These are phyloP conservation scores for Rhodeus uyekii DNA, from an alignment of 2,797 vertebrate genomes.

Conservation along the genomic window DNA sequence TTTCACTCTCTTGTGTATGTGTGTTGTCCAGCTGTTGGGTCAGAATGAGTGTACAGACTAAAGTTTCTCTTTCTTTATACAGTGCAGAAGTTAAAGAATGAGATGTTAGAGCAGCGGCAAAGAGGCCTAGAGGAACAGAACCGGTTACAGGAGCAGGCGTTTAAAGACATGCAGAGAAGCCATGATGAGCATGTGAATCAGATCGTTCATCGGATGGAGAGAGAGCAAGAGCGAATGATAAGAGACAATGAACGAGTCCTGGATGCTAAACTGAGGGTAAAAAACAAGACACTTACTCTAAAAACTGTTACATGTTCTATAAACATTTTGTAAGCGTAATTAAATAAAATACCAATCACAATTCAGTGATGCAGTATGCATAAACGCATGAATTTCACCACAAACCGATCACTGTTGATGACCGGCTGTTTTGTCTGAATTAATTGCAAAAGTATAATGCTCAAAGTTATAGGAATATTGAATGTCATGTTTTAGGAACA, in stretches of 20 bases:
- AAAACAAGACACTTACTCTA: background rate
- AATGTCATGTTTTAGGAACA: background rate
- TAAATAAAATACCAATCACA: background rate
- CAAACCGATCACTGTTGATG: no score
- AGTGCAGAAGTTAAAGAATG: conserved; percentile 36
- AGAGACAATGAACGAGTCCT: conserved; percentile 45
- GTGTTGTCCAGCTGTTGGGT: background rate
- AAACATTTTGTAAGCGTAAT: background rate
- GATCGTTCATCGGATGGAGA: conserved; percentile 15
- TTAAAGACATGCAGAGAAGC: conserved; percentile 35
- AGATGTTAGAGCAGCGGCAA: conserved; percentile 10
- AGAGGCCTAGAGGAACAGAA: conserved; percentile 39
- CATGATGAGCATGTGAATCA: conserved; percentile 35
- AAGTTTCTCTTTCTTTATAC: background rate
- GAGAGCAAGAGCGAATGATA: conserved; percentile 35
- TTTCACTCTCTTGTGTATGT: background rate
- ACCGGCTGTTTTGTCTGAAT: background rate
- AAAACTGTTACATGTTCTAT: background rate
- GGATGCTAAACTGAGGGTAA: conserved; percentile 51
- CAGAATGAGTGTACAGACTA: background rate
- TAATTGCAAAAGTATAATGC: background rate
- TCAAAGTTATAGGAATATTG: background rate
- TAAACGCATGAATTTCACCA: background rate
- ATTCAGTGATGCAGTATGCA: background rate
- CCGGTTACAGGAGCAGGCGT: background rate